phyloP scores from a whole-genome alignment of 2,113 vertebrate genomes.

The Pithys albifrons region DNA sequence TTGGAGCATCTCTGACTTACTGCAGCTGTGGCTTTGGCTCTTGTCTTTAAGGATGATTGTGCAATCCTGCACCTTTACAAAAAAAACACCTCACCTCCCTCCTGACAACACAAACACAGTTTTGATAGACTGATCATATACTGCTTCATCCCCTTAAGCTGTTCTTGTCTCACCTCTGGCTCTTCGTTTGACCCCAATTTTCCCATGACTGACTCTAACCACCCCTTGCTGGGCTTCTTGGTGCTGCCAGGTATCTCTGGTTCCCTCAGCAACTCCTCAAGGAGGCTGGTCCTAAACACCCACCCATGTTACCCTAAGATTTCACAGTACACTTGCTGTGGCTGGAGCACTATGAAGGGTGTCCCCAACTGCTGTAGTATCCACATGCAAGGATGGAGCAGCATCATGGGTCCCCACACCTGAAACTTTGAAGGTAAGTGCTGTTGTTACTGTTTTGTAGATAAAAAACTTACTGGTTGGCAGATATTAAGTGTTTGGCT shows the following conservation, averaged over 20 bases:
- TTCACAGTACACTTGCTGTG: neutral
- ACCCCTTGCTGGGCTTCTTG: neutral
- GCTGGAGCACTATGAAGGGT: neutral
- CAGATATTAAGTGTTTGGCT: neutral
- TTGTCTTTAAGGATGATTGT: neutral
- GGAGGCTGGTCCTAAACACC: neutral
- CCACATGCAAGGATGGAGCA: accelerated
- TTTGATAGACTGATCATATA: neutral
- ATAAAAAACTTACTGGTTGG: neutral
- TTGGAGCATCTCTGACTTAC: neutral
- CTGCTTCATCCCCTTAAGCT: neutral
- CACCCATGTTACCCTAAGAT: accelerated
- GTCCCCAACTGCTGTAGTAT: neutral
- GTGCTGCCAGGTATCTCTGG: neutral
- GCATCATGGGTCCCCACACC: accelerated
- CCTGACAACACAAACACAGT: neutral
- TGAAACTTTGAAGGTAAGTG: neutral
- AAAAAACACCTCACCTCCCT: neutral
- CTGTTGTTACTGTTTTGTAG: neutral
- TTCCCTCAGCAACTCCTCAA: neutral
- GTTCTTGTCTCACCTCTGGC: neutral
- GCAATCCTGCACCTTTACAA: neutral
- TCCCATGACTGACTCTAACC: accelerated
- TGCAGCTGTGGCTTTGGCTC: neutral
- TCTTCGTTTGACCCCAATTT: neutral